Base-by-base conservation (phyloP, 2,113 vertebrate species). In the Eubucco bourcierii region DNA sequence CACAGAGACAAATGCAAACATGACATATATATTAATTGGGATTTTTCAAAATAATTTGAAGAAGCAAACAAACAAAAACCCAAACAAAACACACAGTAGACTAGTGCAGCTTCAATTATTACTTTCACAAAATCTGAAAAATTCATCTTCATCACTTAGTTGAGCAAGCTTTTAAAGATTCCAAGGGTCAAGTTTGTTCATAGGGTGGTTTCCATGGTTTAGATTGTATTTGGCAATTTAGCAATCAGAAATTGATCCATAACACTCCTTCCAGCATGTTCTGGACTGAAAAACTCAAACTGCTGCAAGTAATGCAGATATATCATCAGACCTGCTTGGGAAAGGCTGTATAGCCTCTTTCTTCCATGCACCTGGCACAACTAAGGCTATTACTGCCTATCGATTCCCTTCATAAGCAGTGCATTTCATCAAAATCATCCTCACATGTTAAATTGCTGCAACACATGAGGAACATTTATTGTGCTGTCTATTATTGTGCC, bases 401-500 rank as follows among this genome's bases (percentile, higher is more conserved):
- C 65, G 92, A 96, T 95, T 91, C 56, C 29, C 64, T 95, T 95
- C 71, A 93, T 93, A 94, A 96, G 31, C 47, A 96, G 75, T 68
- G 65, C 44, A 71, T 88, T 91, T 88, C 83, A 88, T 95, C 78
- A 95, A 89, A 95, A 93, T 95, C 65, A 92, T 91, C 59, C 25
- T 44, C 60, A 93, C 0, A 0, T 21, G 34, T 70, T 41, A 86
- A 93, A 94, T 67, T 44, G 39, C 60, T 79, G 68, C 58, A 90
- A 90, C 53, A 80, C 64, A 91, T 25, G 27, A 88, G 61, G 72
- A 89, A 88, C 72, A 80, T 78, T 87, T 92, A 90, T 83, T 90
- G 93, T 87, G 21, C 31, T 73, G 58, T 88, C 90, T 80, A 14
- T 86, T 95, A 80, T 90, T 94, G 80, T 94, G 75, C 81, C 53